Conservation (phyloP, 2,888 invertebrate genomes). For the Phasia obesa region DNA sequence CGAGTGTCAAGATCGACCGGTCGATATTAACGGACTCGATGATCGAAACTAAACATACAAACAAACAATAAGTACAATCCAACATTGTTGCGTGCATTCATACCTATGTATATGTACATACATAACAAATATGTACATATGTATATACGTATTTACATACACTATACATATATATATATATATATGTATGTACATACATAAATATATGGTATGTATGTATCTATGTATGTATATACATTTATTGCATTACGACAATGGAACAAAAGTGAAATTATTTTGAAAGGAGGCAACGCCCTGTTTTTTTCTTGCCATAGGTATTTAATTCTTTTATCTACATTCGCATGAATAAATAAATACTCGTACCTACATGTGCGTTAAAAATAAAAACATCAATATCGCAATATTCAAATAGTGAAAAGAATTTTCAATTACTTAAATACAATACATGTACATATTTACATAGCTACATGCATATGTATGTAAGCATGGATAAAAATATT, state of each 20-base stretch:
- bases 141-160: not conserved
- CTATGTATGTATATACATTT: not conserved
- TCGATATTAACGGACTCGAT: conserved; percentile 46
- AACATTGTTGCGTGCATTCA: not conserved
- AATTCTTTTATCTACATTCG: conserved; percentile 7
- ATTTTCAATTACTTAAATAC: no score
- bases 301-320: conserved; percentile 29
- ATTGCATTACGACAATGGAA: conserved; percentile 30
- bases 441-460: no score
- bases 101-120: not conserved
- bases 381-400: no score
- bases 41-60: conserved; percentile 10
- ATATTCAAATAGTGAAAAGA: no score
- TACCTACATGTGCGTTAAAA: no score
- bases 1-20: conserved; percentile 80
- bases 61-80: not conserved
- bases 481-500: no score
- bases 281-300: conserved; percentile 64
- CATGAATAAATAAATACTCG: no score
- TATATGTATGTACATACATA: not conserved
- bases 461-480: no score
- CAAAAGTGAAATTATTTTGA: conserved; percentile 61
- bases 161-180: not conserved
- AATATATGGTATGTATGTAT: not conserved
- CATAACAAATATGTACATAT: no score